phyloP scores from a whole-genome alignment of 2,797 vertebrate species.

The Fistularia commersonii region DNA sequence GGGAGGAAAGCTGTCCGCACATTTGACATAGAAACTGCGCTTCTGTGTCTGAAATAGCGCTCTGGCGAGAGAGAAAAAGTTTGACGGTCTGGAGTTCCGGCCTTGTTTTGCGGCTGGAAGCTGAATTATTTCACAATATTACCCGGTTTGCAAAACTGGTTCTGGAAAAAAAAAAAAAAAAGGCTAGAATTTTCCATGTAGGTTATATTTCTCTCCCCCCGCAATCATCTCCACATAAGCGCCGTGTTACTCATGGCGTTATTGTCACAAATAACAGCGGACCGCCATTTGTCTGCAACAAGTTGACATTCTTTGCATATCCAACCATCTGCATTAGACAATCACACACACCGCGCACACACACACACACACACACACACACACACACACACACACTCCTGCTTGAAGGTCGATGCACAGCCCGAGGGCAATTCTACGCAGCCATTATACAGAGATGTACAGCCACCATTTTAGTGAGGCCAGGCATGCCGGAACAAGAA shows the following conservation, averaged over 20 bases:
- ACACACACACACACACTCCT: slow-evolving; percentile 11
- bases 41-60: no score
- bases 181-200: not conserved
- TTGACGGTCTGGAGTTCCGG: no score
- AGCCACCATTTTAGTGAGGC: slow-evolving; percentile 73
- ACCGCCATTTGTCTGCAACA: slow-evolving; percentile 14
- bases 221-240: not conserved
- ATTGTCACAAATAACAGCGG: not conserved
- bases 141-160: not conserved
- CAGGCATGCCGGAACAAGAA: slow-evolving; percentile 69
- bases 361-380: no score
- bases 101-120: no score
- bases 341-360: slow-evolving; percentile 10
- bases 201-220: not conserved
- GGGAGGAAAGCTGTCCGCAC: slow-evolving; percentile 1
- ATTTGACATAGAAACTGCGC: not conserved
- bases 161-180: not conserved
- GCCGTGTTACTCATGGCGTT: slow-evolving; percentile 2
- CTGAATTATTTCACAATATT: no score
- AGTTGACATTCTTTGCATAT: slow-evolving; percentile 52
- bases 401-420: slow-evolving; percentile 45
- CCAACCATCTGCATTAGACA: slow-evolving; percentile 23
- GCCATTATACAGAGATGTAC: slow-evolving; percentile 59
- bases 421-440: slow-evolving; percentile 53
- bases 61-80: no score